Percentiles rank a stretch among this genome's conserved stretches.
These are phyloP conservation scores for Globodera rostochiensis DNA, from an alignment of 1,140 invertebrate species.

Conservation along the genomic window DNA sequence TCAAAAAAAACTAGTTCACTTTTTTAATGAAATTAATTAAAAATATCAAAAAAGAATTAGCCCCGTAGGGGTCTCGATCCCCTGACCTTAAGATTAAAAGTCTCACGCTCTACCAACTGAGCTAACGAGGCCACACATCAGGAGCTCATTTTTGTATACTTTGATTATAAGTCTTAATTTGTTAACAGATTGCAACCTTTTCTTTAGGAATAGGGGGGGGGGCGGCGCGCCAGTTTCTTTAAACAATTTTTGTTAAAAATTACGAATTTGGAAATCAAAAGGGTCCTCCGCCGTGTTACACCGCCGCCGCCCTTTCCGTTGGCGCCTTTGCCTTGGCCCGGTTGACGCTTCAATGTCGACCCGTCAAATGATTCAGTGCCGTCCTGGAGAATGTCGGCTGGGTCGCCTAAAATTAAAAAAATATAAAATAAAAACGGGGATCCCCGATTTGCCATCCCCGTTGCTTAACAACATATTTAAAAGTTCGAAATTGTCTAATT, in stretches of 20 bases:
- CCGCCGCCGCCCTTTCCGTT: constrained; percentile 41
- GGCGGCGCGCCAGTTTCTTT: too few species aligned
- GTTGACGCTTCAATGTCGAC: constrained; percentile 46
- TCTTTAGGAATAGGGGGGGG: too few species aligned
- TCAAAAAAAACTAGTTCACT: neutral
- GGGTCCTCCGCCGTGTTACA: constrained; percentile 47
- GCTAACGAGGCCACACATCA: constrained; percentile 27
- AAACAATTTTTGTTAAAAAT: too few species aligned
- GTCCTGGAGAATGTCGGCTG: constrained; percentile 24
- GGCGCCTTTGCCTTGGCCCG: constrained; percentile 29
- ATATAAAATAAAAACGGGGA: too few species aligned
- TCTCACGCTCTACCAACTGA: constrained; percentile 42
- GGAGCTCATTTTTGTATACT: too few species aligned
- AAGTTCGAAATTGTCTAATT: neutral
- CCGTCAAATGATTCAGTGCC: constrained; percentile 22
- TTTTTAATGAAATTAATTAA: neutral
- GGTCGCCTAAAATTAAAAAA: constrained; percentile 14
- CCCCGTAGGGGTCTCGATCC: constrained; percentile 39
- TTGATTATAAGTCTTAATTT: too few species aligned
- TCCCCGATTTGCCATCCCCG: too few species aligned
- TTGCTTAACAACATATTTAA: too few species aligned
- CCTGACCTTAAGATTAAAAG: constrained; percentile 40
- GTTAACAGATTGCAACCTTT: too few species aligned
- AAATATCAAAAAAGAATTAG: constrained; percentile 18
- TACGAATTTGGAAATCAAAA: too few species aligned